A percentile compares a stretch with the other conserved stretches of the same genome.
Evolutionary conservation across 1,140 invertebrate genomes (phyloP).

Genomic region (Trichoplusia ni): DNA sequence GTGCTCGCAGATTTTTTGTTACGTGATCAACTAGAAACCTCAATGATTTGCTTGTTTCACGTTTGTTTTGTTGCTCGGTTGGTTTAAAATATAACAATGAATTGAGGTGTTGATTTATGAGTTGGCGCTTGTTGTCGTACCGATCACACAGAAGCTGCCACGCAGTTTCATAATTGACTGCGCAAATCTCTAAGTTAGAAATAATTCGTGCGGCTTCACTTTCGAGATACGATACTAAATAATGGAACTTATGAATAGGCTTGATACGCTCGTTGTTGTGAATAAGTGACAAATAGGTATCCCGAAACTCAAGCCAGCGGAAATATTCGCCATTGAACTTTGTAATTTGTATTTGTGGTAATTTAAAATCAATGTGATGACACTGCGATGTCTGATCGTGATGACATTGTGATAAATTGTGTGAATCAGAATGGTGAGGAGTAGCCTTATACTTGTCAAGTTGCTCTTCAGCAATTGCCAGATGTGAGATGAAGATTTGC

Average conservation of each 20-base stretch:
- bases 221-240: conserved; percentile 44
- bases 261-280: conserved; percentile 44
- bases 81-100: conserved; percentile 30
- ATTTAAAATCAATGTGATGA: conserved; percentile 33
- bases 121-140: conserved; percentile 41
- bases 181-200: conserved; percentile 40
- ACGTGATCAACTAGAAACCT: conserved; percentile 37
- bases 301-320: conserved; percentile 56
- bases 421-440: neutral
- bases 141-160: conserved; percentile 41
- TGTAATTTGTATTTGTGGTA: conserved; percentile 51
- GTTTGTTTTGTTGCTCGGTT: neutral
- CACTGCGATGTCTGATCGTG: neutral
- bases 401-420: neutral
- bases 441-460: neutral
- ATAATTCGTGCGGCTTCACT: conserved; percentile 34
- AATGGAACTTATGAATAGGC: conserved; percentile 55
- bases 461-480: neutral
- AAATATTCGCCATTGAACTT: conserved; percentile 52
- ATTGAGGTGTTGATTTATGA: conserved; percentile 47
- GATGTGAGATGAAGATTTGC: conserved; percentile 28
- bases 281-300: conserved; percentile 51
- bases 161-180: conserved; percentile 44
- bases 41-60: conserved; percentile 30
- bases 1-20: conserved; percentile 35